These are phyloP conservation scores for Rhinogobius similis DNA, from an alignment of 2,113 vertebrate species.

Conservation along the genomic window DNA sequence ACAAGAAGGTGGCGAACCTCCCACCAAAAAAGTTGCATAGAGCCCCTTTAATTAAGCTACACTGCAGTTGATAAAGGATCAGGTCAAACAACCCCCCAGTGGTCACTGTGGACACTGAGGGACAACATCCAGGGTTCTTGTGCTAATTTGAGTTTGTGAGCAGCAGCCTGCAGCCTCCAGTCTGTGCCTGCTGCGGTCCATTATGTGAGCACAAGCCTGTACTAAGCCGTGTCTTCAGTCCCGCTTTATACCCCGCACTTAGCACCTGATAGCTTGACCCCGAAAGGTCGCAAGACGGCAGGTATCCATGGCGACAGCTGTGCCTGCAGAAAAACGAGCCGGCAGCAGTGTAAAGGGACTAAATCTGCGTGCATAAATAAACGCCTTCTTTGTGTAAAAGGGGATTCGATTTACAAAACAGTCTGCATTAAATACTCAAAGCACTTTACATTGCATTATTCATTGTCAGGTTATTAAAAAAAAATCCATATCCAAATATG, in stretches of 20 bases:
- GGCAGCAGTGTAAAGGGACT: background rate
- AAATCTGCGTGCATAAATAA: background rate
- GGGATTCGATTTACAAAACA: too few species aligned
- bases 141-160: background rate
- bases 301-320: constrained; percentile 7
- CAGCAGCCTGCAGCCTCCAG: too few species aligned
- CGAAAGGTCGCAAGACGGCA: constrained; percentile 2
- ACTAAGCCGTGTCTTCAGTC: constrained; percentile 49
- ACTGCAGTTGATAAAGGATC: too few species aligned
- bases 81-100: too few species aligned
- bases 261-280: constrained; percentile 43
- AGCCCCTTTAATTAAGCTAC: too few species aligned
- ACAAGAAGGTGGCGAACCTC: too few species aligned
- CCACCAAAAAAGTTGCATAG: too few species aligned
- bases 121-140: too few species aligned
- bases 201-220: constrained; percentile 48
- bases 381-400: background rate
- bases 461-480: too few species aligned
- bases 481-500: too few species aligned
- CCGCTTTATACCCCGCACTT: constrained; percentile 36
- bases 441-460: background rate
- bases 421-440: too few species aligned
- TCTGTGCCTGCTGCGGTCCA: constrained; percentile 18
- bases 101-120: too few species aligned
- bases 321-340: constrained; percentile 10